Evolutionary conservation across 2,113 vertebrate species (phyloP).

Genomic region (Cynopterus brachyotis): DNA sequence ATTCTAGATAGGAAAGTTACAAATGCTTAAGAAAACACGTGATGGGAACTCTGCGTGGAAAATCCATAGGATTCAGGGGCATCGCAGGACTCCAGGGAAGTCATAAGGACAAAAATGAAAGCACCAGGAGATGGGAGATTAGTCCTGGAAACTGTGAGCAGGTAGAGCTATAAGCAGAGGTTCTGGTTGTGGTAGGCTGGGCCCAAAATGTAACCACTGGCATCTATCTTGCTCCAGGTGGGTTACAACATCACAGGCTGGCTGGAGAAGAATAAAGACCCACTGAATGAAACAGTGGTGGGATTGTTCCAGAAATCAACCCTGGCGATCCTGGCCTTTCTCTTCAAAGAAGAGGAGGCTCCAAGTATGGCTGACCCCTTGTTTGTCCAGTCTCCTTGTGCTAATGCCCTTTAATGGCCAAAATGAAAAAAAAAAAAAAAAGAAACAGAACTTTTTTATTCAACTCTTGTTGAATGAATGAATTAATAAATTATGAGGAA

Average conservation of each 20-base stretch:
- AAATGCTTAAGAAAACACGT: neutral
- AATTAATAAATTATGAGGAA: neutral
- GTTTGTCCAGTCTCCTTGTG: neutral
- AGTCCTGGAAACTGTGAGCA: neutral
- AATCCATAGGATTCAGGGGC: neutral
- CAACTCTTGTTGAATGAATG: neutral
- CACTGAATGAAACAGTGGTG: constrained; percentile 64
- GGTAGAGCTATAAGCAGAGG: neutral
- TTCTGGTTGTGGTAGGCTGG: neutral
- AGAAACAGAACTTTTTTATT: neutral
- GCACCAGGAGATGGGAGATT: neutral
- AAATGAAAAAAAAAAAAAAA: neutral
- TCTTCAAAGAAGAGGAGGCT: constrained; percentile 75
- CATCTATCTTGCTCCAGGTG: constrained; percentile 25
- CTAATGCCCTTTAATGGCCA: neutral
- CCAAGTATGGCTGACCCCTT: neutral
- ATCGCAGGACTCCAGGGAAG: neutral
- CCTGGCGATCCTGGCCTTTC: neutral
- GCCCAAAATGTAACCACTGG: neutral
- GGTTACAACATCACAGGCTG: constrained; percentile 66
- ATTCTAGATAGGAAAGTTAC: neutral
- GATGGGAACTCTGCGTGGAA: neutral
- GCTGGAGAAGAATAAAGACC: constrained; percentile 76
- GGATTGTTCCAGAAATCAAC: constrained; percentile 73
- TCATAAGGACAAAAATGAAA: neutral